A percentile compares a stretch with the other conserved stretches of the same genome.
Conservation (phyloP, 2,888 invertebrate species). For the Podabrus alpinus region DNA sequence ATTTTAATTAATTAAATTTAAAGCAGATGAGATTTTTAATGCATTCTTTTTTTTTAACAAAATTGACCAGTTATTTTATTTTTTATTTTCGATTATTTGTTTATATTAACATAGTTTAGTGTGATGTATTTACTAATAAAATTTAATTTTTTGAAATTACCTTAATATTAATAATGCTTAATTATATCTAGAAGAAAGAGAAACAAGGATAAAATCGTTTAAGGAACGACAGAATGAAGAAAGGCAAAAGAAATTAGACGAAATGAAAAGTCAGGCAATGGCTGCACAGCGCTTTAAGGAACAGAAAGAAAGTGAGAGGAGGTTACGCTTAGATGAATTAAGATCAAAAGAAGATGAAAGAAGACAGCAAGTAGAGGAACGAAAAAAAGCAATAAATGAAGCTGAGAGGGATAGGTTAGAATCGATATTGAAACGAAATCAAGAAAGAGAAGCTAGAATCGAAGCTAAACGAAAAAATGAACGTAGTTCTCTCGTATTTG, state of each 20-base stretch:
- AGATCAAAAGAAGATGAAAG: slow-evolving; percentile 77
- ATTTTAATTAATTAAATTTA: background rate
- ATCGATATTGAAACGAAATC: slow-evolving; percentile 83
- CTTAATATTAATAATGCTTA: slow-evolving; percentile 4
- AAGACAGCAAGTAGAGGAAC: slow-evolving; percentile 77
- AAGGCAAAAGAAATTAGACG: slow-evolving; percentile 85
- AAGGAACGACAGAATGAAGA: slow-evolving; percentile 90
- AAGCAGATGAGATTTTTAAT: background rate
- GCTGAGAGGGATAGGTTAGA: slow-evolving; percentile 86
- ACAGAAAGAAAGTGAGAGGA: slow-evolving; percentile 84
- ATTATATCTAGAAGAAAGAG: slow-evolving; percentile 56
- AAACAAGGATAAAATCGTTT: slow-evolving; percentile 73
- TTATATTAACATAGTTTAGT: background rate
- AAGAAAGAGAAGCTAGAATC: slow-evolving; percentile 75
- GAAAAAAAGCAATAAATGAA: slow-evolving; percentile 86
- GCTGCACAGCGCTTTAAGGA: slow-evolving; percentile 88
- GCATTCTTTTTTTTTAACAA: background rate
- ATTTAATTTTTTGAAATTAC: background rate
- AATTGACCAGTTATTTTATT: background rate
- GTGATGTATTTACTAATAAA: background rate
- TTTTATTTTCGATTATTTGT: background rate
- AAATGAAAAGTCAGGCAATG: slow-evolving; percentile 85
- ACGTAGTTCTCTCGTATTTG: slow-evolving; percentile 76
- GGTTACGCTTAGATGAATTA: slow-evolving; percentile 81
- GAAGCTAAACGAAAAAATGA: slow-evolving; percentile 81